These are phyloP conservation scores for Macheiramphus alcinus DNA, from an alignment of 2,113 vertebrate species.

Conservation along the genomic window DNA sequence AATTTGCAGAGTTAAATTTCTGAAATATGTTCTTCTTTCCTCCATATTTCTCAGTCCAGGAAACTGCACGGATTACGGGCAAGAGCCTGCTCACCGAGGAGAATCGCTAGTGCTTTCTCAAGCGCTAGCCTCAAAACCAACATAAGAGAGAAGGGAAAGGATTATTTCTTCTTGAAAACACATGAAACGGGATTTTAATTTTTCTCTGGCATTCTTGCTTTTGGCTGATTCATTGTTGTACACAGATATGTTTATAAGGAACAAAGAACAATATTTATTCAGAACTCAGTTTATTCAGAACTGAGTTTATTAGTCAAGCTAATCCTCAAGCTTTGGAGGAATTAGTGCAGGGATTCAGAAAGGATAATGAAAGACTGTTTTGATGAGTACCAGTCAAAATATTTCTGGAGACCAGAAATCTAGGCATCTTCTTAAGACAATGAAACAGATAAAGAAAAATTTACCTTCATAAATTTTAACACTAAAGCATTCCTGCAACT, in stretches of 20 bases:
- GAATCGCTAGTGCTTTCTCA: not conserved
- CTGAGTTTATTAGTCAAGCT: not conserved
- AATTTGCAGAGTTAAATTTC: not conserved
- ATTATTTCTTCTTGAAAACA: conserved; percentile 23
- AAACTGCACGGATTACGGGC: not conserved
- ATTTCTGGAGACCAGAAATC: not conserved
- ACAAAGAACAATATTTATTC: not conserved
- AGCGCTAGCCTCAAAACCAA: not conserved
- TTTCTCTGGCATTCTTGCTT: conserved; percentile 18
- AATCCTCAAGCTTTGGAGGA: conserved; percentile 12
- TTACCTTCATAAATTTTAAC: not conserved
- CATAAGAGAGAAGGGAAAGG: not conserved
- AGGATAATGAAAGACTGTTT: not conserved
- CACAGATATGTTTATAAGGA: not conserved
- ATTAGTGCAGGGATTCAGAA: conserved; percentile 8
- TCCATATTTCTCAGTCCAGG: not conserved
- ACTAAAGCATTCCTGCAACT: not conserved
- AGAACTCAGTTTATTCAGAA: not conserved
- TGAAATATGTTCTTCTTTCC: not conserved
- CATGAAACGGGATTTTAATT: not conserved
- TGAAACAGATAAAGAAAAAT: not conserved
- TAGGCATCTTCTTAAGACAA: not conserved
- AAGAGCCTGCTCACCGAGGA: not conserved
- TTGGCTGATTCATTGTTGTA: not conserved
- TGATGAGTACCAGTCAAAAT: not conserved